phyloP scores from a whole-genome alignment of 2,113 vertebrate species.

The Corydoras maculifer region DNA sequence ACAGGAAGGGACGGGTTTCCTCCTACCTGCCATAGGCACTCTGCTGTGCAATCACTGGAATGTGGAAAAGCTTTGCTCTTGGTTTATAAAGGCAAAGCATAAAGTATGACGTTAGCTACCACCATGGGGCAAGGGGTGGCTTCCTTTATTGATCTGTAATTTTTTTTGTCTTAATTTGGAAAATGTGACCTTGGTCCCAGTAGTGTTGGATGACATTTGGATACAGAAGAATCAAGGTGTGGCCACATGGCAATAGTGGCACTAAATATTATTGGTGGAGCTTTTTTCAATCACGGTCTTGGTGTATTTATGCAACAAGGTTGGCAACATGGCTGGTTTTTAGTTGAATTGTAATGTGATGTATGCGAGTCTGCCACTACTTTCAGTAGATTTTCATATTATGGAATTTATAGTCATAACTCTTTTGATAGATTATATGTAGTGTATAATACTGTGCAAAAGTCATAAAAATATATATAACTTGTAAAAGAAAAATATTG shows the following conservation, averaged over 20 bases:
- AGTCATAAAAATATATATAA: no score
- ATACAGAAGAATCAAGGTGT: slow-evolving; percentile 5
- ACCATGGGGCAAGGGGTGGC: slow-evolving; percentile 39
- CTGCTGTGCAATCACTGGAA: slow-evolving; percentile 25
- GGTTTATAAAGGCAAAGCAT: slow-evolving; percentile 27
- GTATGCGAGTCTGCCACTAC: no score
- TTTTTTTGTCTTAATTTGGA: slow-evolving; percentile 41
- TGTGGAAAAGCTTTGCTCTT: slow-evolving; percentile 38
- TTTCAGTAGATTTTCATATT: no score
- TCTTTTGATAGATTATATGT: no score
- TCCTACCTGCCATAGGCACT: slow-evolving; percentile 38
- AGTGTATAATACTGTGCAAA: no score
- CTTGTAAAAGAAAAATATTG: no score
- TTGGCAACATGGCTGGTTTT: background rate
- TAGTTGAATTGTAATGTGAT: no score
- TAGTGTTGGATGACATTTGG: slow-evolving; percentile 15
- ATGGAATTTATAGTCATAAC: no score
- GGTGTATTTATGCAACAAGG: slow-evolving; percentile 1
- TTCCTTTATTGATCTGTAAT: slow-evolving; percentile 33
- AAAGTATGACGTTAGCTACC: slow-evolving; percentile 39
- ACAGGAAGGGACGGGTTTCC: slow-evolving; percentile 45
- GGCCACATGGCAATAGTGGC: slow-evolving; percentile 6
- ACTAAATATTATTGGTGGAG: slow-evolving; percentile 8
- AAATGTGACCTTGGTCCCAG: slow-evolving; percentile 35
- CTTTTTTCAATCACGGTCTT: slow-evolving; percentile 6